A percentile compares a stretch with the other conserved stretches of the same genome.
These are phyloP conservation scores for Drosophila subobscura DNA, from an alignment of 1,140 invertebrate species.

Conservation along the genomic window DNA sequence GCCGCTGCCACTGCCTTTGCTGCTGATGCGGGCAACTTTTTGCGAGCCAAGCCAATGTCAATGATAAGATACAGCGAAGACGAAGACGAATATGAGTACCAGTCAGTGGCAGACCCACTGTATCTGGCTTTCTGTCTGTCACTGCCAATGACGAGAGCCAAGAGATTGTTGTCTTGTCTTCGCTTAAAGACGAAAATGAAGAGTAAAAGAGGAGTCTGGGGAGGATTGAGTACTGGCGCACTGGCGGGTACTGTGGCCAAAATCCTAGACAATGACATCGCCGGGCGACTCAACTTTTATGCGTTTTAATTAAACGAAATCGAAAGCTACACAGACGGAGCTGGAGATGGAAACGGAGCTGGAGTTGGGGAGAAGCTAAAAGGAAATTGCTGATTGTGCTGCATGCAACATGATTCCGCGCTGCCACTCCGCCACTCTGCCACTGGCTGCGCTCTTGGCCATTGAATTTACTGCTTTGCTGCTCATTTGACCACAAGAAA, in stretches of 20 bases:
- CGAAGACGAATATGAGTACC: too few species aligned
- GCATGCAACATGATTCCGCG: slow-evolving; percentile 55
- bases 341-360: background rate
- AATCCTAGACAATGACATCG: slow-evolving; percentile 46
- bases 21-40: slow-evolving; percentile 54
- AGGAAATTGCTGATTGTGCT: slow-evolving; percentile 71
- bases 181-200: too few species aligned
- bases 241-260: background rate
- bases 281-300: slow-evolving; percentile 59
- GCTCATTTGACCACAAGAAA: slow-evolving; percentile 64
- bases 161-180: slow-evolving; percentile 31
- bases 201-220: background rate
- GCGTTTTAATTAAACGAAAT: slow-evolving; percentile 80
- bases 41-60: slow-evolving; percentile 44
- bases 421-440: slow-evolving; percentile 7
- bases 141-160: slow-evolving; percentile 49
- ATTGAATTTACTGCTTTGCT: slow-evolving; percentile 35
- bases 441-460: slow-evolving; percentile 32
- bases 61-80: slow-evolving; percentile 39
- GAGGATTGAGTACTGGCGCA: slow-evolving; percentile 5
- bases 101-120: slow-evolving; percentile 8
- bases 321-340: slow-evolving; percentile 51
- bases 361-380: slow-evolving; percentile 33
- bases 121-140: slow-evolving; percentile 41
- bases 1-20: background rate